Base-by-base conservation (phyloP, 1,140 invertebrate species). In the Spodoptera frugiperda region DNA sequence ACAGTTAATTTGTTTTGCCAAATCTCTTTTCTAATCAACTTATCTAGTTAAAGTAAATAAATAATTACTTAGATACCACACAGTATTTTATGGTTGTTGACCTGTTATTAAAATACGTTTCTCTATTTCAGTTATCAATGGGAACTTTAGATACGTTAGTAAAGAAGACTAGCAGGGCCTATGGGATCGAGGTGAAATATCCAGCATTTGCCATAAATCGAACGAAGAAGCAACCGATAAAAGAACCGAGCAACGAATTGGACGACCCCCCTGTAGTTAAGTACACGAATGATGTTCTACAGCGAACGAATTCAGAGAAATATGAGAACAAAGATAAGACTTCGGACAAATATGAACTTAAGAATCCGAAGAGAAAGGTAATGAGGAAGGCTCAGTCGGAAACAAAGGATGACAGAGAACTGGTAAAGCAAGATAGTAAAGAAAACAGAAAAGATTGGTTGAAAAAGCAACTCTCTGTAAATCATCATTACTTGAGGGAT, bases 401-500 rank as follows among this genome's bases (percentile, higher is more conserved):
- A 77, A 78, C 82, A 14, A 88, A 85, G 65, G 86, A 87, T 25
- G 84, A 86, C n/a, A 86, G 84, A 61, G 86, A 84, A 30, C 59
- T 92, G 8, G 53, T 89, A 51, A 94, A 94, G 77, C 88, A 91
- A 68, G 92, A 93, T 57, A 90, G 89, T 59, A 92, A 91, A 65
- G 90, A 91, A 44, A 92, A 90, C 30, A 91, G 83, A 78, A 80
- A 89, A 17, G 92, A 92, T 76, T 96, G 96, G 95, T 84, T 96
- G 0, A 95, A 95, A 80, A 95, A 95, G 80, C 95, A 96, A 79
- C 93, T 95, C 61, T 95, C 95, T 68, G 95, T 95, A 0, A 95
- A 95, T 76, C 96, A 97, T 82, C 96, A 97, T 82, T 97, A 97
- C 83, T 95, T 97, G 53, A 96, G 96, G 85, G 96, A 97, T 85